Evolutionary conservation across 2,888 invertebrate species (phyloP), one percentile per base, ranked within the genome.

Genomic region (Eulithis prunata): DNA sequence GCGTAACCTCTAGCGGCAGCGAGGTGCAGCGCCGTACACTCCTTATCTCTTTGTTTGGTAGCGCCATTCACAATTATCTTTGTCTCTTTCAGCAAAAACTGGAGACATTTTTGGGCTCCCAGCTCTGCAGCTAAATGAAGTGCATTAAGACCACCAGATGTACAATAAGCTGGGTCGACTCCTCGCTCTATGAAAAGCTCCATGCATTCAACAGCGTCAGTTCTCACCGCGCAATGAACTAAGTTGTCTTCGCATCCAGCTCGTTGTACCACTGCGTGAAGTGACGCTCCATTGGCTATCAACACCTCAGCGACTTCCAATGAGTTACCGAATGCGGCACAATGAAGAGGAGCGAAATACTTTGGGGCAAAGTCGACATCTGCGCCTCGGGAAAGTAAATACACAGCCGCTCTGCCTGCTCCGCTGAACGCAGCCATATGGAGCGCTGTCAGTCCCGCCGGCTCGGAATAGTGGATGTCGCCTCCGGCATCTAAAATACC

Each of bases 241-340:
- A 97, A 94, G 55, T 96, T 96, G 77, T 97, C 97, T 79, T 96
- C 96, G 76, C 95, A 95, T 57, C 95, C 95, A 12, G 93, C 91
- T 79, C 94, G 93, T 73, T 94, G 96, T 0, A 95, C 95, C n/a
- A 96, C 95, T 52, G 95, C 94, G 60, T 95, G 94, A 47, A 97
- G 93, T 51, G 95, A 94, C 5, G 97, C 95, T 0, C 96, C 96
- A 71, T 94, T 94, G 49, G 95, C 95, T 52, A 98, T 94, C 36
- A 98, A 94, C 71, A 97, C 92, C 83, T 95, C 95, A 11, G 96
- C 96, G 0, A 97, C 96, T 79, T 97, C 96, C 6, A 96, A 94
- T 38, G 97, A 96, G 78, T 98, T 97, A 4, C 98, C 97, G 86
- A 98, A 97, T 0, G 98, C 97, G 2, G 98, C 97, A 81, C 97